A percentile compares a stretch with the other conserved stretches of the same genome.
Conservation (phyloP, 2,113 vertebrate genomes). For the Arenaria interpres region DNA sequence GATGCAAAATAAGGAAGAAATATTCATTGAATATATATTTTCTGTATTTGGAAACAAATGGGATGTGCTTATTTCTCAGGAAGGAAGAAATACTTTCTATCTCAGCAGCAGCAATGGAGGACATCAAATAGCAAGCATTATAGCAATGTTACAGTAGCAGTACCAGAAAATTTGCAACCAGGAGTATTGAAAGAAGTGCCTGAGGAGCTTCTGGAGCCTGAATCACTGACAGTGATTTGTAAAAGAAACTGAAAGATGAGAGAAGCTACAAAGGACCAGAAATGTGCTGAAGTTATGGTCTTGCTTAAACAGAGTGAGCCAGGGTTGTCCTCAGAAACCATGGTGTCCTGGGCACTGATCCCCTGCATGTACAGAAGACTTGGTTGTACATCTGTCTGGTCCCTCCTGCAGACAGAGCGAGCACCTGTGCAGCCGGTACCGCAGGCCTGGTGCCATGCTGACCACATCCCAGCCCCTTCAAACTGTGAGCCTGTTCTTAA, state of each 20-base stretch:
- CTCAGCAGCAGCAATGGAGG: neutral
- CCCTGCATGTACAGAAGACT: neutral
- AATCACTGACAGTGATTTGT: neutral
- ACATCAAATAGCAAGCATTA: neutral
- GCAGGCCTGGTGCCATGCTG: neutral
- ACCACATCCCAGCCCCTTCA: neutral
- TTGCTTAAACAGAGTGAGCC: neutral
- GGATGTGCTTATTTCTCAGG: neutral
- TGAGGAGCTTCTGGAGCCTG: neutral
- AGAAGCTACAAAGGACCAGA: neutral
- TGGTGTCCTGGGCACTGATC: neutral
- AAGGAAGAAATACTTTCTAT: neutral
- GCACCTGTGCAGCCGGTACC: neutral
- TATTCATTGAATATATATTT: neutral
- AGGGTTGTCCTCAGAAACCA: neutral
- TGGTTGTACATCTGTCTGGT: neutral
- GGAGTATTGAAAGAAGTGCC: neutral
- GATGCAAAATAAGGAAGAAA: neutral
- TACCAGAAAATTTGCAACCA: neutral
- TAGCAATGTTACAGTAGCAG: neutral
- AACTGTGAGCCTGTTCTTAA: neutral
- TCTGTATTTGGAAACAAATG: neutral
- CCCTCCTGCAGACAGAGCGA: fast-evolving
- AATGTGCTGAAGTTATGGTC: neutral
- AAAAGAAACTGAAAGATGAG: neutral